Conservation (phyloP, 2,113 vertebrate genomes). For the Spermophilus dauricus region DNA sequence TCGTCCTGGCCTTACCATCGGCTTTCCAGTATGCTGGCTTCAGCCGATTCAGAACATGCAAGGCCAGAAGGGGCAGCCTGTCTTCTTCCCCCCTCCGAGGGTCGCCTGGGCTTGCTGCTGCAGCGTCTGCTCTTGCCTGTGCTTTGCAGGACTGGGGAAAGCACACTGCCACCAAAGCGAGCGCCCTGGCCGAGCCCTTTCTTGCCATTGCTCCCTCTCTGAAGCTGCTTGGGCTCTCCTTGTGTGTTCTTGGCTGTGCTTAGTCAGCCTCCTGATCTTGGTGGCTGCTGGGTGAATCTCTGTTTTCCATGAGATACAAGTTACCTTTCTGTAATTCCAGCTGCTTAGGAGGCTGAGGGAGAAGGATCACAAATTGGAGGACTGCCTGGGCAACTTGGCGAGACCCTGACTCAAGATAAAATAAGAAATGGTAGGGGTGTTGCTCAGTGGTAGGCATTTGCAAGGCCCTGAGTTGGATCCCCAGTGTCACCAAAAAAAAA, state of each 20-base stretch:
- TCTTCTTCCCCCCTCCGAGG: too few relatives aligned
- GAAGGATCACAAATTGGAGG: too few relatives aligned
- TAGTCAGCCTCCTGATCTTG: accelerated
- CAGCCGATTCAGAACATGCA: neutral
- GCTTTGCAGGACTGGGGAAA: neutral
- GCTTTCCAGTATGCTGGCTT: neutral
- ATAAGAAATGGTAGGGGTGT: too few relatives aligned
- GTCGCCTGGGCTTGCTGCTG: too few relatives aligned
- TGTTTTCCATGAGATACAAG: accelerated
- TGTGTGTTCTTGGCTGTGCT: neutral
- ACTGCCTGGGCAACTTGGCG: too few relatives aligned
- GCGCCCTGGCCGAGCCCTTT: neutral
- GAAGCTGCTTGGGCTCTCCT: neutral
- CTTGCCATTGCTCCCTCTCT: too few relatives aligned
- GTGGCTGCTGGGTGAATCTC: neutral
- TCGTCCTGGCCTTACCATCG: too few relatives aligned
- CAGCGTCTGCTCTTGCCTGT: neutral
- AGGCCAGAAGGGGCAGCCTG: neutral
- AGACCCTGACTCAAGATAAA: too few relatives aligned
- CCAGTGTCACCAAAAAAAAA: neutral
- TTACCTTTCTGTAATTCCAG: neutral
- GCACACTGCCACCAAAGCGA: too few relatives aligned
- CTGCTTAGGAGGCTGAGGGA: too few relatives aligned
- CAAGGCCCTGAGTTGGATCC: neutral
- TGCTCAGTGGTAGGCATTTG: too few relatives aligned